Evolutionary conservation across 2,888 invertebrate genomes (phyloP).

Genomic region (Rhamnusium bicolor): DNA sequence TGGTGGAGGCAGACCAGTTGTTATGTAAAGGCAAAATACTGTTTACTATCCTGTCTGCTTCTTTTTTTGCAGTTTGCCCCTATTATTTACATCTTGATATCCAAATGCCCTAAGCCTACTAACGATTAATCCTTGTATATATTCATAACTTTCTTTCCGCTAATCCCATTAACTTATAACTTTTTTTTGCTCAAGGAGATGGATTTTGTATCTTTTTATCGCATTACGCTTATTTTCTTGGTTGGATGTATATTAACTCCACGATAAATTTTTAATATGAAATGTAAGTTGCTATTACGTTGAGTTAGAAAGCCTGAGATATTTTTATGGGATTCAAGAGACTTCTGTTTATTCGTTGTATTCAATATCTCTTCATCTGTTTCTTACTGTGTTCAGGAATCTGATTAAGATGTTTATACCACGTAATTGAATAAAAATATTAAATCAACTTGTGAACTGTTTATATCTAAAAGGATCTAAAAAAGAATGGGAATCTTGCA

Average conservation of each 20-base stretch:
- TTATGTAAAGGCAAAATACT: too few relatives aligned
- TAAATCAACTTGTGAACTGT: not conserved
- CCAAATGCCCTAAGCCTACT: too few relatives aligned
- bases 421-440: not conserved
- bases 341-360: not conserved
- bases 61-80: too few relatives aligned
- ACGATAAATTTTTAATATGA: not conserved
- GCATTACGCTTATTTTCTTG: not conserved
- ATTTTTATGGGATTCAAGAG: not conserved
- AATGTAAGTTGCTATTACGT: not conserved
- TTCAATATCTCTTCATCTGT: not conserved
- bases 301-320: not conserved
- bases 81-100: too few relatives aligned
- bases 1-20: too few relatives aligned
- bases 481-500: too few relatives aligned
- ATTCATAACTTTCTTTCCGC: not conserved
- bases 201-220: not conserved
- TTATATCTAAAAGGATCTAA: too few relatives aligned
- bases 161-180: not conserved
- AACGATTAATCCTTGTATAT: too few relatives aligned
- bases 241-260: not conserved
- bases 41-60: too few relatives aligned
- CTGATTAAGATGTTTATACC: not conserved
- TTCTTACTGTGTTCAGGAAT: not conserved
- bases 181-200: not conserved